Evolutionary conservation across 2,797 vertebrate genomes (phyloP).

Genomic region (Etheostoma perlongum): DNA sequence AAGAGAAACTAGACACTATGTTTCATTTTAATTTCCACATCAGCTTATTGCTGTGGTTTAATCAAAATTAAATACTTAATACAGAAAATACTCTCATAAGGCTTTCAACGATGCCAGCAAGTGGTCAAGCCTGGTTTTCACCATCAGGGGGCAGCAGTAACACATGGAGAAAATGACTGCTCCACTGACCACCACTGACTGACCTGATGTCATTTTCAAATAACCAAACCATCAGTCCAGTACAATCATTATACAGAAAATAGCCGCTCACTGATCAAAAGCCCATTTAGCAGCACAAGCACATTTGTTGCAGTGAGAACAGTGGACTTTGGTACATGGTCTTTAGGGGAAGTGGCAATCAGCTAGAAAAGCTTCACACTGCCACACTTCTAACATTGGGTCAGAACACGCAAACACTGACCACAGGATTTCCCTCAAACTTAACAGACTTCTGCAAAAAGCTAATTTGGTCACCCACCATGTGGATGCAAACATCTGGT

Average conservation of each 20-base stretch:
- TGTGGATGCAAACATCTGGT: conserved; percentile 29
- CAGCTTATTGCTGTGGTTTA: conserved; percentile 6
- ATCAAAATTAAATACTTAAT: not conserved
- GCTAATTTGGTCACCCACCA: conserved; percentile 21
- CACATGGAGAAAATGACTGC: conserved; percentile 22
- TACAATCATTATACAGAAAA: conserved; percentile 3
- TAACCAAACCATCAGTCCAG: not conserved
- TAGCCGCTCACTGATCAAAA: conserved; percentile 6
- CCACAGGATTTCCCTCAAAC: conserved; percentile 59
- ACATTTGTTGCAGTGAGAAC: conserved; percentile 19
- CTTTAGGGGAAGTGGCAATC: conserved; percentile 49
- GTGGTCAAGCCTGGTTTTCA: conserved; percentile 38
- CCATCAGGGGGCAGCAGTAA: conserved; percentile 77
- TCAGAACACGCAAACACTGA: conserved; percentile 24
- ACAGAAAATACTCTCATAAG: not conserved
- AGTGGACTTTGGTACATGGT: conserved; percentile 39
- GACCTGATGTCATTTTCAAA: conserved; percentile 31
- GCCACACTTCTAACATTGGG: conserved; percentile 15
- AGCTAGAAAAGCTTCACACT: conserved; percentile 38
- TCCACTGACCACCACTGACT: conserved; percentile 48
- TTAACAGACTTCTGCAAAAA: conserved; percentile 51
- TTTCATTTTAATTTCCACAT: not conserved
- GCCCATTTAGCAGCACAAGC: conserved; percentile 6
- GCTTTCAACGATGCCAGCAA: not conserved
- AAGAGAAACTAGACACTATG: not conserved